A percentile compares a stretch with the other conserved stretches of the same genome.
phyloP scores from a whole-genome alignment of 2,113 vertebrate genomes.

The Calidris pygmaea region DNA sequence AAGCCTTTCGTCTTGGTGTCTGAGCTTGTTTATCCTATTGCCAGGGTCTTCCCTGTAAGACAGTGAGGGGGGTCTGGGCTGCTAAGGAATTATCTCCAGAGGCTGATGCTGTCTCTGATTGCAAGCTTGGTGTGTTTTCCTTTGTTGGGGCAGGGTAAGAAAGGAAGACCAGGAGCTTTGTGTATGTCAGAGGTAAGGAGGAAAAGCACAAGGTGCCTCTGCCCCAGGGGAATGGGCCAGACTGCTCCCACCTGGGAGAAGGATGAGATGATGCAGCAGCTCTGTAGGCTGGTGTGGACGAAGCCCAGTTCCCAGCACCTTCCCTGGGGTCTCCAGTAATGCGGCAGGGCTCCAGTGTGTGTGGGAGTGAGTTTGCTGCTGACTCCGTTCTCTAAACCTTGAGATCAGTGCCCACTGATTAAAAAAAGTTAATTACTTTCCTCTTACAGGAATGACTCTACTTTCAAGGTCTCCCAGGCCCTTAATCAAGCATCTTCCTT shows the following conservation, averaged over 20 bases:
- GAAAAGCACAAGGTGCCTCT: background rate
- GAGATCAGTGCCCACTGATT: slow-evolving; percentile 18
- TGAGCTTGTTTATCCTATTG: background rate
- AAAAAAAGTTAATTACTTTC: slow-evolving; percentile 39
- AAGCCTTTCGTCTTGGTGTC: background rate
- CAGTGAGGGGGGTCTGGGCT: background rate
- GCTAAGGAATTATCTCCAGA: background rate
- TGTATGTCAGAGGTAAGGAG: background rate
- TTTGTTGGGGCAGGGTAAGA: background rate
- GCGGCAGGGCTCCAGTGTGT: fast-evolving
- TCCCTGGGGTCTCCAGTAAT: background rate
- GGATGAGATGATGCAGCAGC: background rate
- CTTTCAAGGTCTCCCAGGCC: background rate
- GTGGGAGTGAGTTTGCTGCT: background rate
- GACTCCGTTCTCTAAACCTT: background rate
- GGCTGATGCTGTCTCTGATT: background rate
- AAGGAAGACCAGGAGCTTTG: background rate
- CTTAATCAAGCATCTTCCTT: slow-evolving; percentile 1
- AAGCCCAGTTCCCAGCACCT: background rate
- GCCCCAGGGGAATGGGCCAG: background rate
- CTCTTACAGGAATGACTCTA: background rate
- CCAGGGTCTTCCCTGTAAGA: background rate
- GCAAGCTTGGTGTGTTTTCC: background rate
- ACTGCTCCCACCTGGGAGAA: background rate
- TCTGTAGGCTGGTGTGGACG: background rate